Conservation (phyloP, 2,113 vertebrate species). For the Alces alces region DNA sequence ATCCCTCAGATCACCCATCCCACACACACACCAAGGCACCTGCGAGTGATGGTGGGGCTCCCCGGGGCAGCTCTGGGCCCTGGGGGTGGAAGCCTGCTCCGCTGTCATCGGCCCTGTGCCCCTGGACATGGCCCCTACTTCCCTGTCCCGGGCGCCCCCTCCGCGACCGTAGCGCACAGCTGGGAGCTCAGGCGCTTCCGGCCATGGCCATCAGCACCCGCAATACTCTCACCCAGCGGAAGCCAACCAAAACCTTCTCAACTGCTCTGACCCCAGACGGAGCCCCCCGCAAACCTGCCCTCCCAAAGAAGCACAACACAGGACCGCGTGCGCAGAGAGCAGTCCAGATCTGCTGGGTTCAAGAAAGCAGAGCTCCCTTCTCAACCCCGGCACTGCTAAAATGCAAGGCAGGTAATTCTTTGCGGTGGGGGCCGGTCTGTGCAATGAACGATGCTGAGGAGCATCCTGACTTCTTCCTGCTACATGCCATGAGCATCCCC, state of each 20-base stretch:
- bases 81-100: constrained; percentile 32
- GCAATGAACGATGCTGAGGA: background rate
- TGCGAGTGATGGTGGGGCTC: background rate
- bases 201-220: accelerated
- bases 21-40: accelerated
- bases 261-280: background rate
- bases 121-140: constrained; percentile 58
- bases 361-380: background rate
- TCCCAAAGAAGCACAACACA: background rate
- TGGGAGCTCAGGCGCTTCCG: background rate
- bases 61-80: background rate
- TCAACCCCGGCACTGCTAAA: too few species aligned
- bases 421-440: accelerated
- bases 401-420: background rate
- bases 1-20: background rate
- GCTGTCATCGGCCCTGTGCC: constrained; percentile 41
- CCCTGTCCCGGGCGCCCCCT: background rate
- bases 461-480: background rate
- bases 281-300: background rate
- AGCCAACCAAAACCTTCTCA: background rate
- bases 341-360: background rate
- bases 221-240: background rate
- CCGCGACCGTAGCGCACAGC: background rate
- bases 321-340: accelerated
- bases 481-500: background rate